Evolutionary conservation across 2,113 vertebrate species (phyloP), one percentile per base, ranked within the genome.

Genomic region (Nannobrachium achirus): DNA sequence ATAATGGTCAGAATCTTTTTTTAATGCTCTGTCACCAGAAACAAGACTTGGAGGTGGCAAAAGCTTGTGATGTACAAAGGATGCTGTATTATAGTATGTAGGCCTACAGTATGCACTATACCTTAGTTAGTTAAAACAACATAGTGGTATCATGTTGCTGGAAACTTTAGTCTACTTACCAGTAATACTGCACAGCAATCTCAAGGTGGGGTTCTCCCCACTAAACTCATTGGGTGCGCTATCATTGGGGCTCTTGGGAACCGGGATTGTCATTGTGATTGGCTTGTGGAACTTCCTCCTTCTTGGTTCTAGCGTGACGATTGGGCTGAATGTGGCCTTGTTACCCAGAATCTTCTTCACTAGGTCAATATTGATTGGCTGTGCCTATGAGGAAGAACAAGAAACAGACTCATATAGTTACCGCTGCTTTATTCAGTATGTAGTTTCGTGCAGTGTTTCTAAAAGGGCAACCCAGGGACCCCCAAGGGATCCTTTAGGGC

Each of bases 211-310:
- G 0, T 94, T 95, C 42, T 96, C 96, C 0, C 95, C 94, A 62
- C 94, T 95, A 19, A 94, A 96, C 44, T 93, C 94, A 0, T 94
- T 90, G 66, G 90, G 86, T 53, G 92, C 83, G 10, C 93, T 93
- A 0, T 99, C 95, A 45, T 63, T 94, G 56, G 95, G 93, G 70
- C 90, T 94, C 87, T 97, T 97, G 67, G 98, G 98, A 65, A 99
- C 89, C 0, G 97, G 97, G 80, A 99, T 98, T 0, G 97, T 99
- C 97, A 99, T 99, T 0, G 97, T 99, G 75, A 99, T 99, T 40
- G 97, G 97, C 74, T 99, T 99, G 64, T 99, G 97, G 89, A 99
- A 99, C 82, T 99, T 99, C 73, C 98, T 95, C 75, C 98, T 93
- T 77, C 98, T 92, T 20, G 98, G 97, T 85, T 99, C 98, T 91